These are phyloP conservation scores for Sinodicranocentrus sp. DNA, from an alignment of 2,888 invertebrate genomes.

Conservation along the genomic window DNA sequence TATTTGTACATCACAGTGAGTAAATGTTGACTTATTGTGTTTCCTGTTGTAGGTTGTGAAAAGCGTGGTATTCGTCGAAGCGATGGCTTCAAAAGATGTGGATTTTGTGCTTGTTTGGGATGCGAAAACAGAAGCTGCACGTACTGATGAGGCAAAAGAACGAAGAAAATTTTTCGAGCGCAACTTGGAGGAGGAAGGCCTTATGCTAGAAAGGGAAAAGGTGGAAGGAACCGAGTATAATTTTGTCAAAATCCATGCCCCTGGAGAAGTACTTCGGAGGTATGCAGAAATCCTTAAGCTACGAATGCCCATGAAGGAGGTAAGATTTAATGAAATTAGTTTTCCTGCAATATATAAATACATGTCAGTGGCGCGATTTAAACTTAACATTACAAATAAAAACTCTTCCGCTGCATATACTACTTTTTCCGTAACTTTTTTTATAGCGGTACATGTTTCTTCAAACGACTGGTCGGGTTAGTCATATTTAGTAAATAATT, in stretches of 20 bases:
- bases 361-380: no score
- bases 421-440: no score
- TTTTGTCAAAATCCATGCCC: conserved; percentile 94
- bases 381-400: no score
- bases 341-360: no score
- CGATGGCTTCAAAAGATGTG: conserved; percentile 74
- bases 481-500: no score
- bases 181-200: conserved; percentile 86
- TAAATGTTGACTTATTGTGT: neutral
- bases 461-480: no score
- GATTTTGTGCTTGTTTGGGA: conserved; percentile 84
- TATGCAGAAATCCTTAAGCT: conserved; percentile 95
- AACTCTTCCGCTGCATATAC: no score
- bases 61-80: conserved; percentile 74
- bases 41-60: conserved; percentile 63
- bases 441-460: no score
- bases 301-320: conserved; percentile 95
- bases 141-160: conserved; percentile 79
- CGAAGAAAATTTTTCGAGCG: conserved; percentile 84
- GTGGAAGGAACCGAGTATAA: conserved; percentile 84
- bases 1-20: neutral
- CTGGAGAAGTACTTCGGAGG: conserved; percentile 88
- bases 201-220: conserved; percentile 86
- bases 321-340: no score
- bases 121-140: conserved; percentile 79